phyloP scores from a whole-genome alignment of 2,113 vertebrate species.

The Hippocampus abdominalis region DNA sequence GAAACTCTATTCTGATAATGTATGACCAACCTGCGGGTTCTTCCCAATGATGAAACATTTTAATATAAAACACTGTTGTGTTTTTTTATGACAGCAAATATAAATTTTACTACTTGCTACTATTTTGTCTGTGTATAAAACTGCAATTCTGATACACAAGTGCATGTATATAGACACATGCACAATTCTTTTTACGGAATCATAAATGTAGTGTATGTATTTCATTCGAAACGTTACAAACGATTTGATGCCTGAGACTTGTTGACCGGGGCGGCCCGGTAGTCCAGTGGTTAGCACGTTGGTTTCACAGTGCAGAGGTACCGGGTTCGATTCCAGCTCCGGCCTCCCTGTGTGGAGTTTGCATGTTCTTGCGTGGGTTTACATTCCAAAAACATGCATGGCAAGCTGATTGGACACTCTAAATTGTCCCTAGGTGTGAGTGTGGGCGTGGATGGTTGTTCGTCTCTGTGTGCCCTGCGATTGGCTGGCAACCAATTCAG shows the following conservation, averaged over 20 bases:
- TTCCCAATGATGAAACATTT: conserved; percentile 15
- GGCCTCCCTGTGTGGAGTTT: too few species aligned
- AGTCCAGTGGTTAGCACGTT: too few species aligned
- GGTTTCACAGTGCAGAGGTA: too few species aligned
- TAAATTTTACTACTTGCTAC: conserved; percentile 35
- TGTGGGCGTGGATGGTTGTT: too few species aligned
- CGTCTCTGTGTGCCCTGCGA: too few species aligned
- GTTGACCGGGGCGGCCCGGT: too few species aligned
- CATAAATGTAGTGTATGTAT: not conserved
- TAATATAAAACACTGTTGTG: conserved; percentile 13
- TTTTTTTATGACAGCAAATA: conserved; percentile 27
- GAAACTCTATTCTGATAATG: conserved; percentile 11
- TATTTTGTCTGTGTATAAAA: not conserved
- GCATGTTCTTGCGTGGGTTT: too few species aligned
- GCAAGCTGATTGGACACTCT: too few species aligned
- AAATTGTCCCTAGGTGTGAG: too few species aligned
- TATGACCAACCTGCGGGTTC: conserved; percentile 10
- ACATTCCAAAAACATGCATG: too few species aligned
- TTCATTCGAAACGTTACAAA: not conserved
- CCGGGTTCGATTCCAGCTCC: too few species aligned
- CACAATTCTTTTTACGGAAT: not conserved
- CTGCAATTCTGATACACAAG: not conserved
- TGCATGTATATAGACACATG: not conserved
- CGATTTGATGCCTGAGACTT: not conserved
- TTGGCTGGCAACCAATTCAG: too few species aligned